Conservation (phyloP, 2,797 vertebrate genomes). For the Arnoldichthys spilopterus region DNA sequence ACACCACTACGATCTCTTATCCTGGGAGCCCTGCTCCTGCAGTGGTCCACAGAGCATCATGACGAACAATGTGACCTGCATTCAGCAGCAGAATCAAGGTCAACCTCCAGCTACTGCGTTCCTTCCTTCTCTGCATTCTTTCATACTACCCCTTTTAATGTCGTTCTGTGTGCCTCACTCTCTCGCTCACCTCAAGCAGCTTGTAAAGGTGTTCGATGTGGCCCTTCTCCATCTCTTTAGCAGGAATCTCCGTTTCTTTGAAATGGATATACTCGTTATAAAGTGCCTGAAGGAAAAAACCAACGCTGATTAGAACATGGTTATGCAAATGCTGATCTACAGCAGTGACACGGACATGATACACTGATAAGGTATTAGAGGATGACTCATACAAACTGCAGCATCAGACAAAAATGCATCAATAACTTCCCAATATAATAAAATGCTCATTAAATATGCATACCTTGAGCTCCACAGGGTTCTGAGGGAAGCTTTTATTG, state of each 20-base stretch:
- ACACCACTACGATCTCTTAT: background rate
- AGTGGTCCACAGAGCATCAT: constrained; percentile 53
- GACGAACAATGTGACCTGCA: constrained; percentile 48
- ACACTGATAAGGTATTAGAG: too few species aligned
- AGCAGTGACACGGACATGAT: too few species aligned
- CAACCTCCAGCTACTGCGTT: constrained; percentile 14
- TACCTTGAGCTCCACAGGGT: constrained; percentile 98
- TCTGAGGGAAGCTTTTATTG: constrained; percentile 95
- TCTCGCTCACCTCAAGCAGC: constrained; percentile 83
- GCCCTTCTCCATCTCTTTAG: constrained; percentile 89
- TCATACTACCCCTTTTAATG: background rate
- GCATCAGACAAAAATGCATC: too few species aligned
- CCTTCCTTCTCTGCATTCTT: background rate
- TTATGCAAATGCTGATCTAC: too few species aligned
- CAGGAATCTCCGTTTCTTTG: constrained; percentile 96
- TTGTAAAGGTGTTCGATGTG: constrained; percentile 92
- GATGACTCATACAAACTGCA: too few species aligned
- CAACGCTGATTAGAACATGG: background rate
- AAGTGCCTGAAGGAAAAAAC: constrained; percentile 86
- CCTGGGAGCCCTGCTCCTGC: background rate
- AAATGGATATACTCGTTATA: constrained; percentile 99
- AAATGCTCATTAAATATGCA: too few species aligned
- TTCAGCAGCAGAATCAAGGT: constrained; percentile 50
- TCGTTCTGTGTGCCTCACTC: background rate
- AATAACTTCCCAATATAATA: too few species aligned